Conservation (phyloP, 30 jellyfish, hydroid and myxozoan species). For the Aurelia coerulea region DNA sequence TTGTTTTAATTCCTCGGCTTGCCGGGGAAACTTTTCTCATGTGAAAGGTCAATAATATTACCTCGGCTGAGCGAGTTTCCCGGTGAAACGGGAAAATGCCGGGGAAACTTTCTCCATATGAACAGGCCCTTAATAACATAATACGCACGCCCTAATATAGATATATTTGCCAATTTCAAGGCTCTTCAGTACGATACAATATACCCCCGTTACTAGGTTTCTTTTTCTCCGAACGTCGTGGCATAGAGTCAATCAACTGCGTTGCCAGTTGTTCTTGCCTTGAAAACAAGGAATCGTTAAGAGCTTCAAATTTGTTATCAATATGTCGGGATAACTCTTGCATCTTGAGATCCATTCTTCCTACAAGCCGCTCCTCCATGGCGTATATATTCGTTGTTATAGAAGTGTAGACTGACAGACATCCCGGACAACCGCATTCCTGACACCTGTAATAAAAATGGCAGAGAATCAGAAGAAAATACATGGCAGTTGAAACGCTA, state of each 20-base stretch:
- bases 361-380: constrained; percentile 71
- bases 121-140: too few species aligned
- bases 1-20: too few species aligned
- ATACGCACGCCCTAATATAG: too few species aligned
- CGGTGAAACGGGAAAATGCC: too few species aligned
- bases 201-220: constrained; percentile 50
- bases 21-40: too few species aligned
- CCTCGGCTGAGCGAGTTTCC: too few species aligned
- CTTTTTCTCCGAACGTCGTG: constrained; percentile 29
- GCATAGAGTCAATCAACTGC: constrained; percentile 38
- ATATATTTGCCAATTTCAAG: not conserved
- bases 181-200: constrained; percentile 42
- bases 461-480: not conserved
- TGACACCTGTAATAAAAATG: constrained; percentile 49
- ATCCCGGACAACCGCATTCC: constrained; percentile 86
- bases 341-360: constrained; percentile 66
- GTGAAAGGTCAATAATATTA: too few species aligned
- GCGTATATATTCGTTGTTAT: constrained; percentile 76
- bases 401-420: constrained; percentile 69
- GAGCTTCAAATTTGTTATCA: constrained; percentile 66
- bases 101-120: too few species aligned
- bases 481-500: not conserved
- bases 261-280: constrained; percentile 61
- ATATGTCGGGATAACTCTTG: constrained; percentile 65
- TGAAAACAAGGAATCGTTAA: constrained; percentile 57